Evolutionary conservation across 92 coral and sea anemone genomes (phyloP).

Genomic region (Epizoanthus ramosus): DNA sequence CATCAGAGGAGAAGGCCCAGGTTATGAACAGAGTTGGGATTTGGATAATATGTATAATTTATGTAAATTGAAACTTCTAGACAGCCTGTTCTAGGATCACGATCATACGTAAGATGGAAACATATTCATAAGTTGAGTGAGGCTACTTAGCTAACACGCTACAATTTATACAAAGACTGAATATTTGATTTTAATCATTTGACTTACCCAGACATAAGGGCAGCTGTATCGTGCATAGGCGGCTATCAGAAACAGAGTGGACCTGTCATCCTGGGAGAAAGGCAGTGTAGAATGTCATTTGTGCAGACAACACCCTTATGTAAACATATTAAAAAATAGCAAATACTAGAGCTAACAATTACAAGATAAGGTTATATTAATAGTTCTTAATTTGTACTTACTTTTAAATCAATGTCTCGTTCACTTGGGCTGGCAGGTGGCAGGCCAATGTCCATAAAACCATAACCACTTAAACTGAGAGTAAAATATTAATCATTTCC

Average conservation of each 20-base stretch:
- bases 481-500: background rate
- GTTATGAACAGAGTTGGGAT: too few relatives aligned
- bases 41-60: too few relatives aligned
- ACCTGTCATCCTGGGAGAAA: conserved; percentile 76
- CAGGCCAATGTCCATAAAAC: conserved; percentile 95
- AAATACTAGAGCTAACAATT: too few relatives aligned
- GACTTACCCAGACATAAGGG: conserved; percentile 98
- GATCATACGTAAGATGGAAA: too few relatives aligned
- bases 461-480: conserved; percentile 79
- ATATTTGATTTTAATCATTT: background rate
- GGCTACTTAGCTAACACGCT: background rate
- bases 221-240: conserved; percentile 97
- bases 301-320: too few relatives aligned
- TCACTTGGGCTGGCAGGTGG: conserved; percentile 99
- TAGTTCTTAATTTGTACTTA: background rate
- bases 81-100: too few relatives aligned
- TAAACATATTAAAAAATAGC: too few relatives aligned
- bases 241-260: conserved; percentile 91
- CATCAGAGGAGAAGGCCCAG: too few relatives aligned
- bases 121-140: background rate
- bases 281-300: too few relatives aligned
- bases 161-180: background rate
- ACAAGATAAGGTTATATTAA: too few relatives aligned
- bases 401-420: conserved; percentile 93
- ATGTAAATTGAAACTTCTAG: too few relatives aligned